phyloP scores from a whole-genome alignment of 1,140 invertebrate genomes.

The Drosophila pruinosa region DNA sequence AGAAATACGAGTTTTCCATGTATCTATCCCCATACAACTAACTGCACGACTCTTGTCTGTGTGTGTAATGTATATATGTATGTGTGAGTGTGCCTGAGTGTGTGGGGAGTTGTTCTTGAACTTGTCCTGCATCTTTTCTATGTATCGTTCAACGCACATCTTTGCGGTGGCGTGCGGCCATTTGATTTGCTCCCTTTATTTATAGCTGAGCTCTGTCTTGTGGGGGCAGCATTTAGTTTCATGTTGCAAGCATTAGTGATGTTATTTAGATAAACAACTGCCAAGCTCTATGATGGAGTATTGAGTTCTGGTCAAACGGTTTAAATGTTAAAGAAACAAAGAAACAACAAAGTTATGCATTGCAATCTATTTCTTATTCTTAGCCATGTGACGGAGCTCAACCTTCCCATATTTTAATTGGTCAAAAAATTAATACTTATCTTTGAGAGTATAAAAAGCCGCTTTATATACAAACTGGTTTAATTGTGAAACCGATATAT shows the following conservation, averaged over 20 bases:
- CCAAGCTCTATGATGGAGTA: too few species aligned
- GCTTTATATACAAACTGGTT: neutral
- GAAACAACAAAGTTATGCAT: too few species aligned
- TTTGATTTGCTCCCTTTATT: constrained; percentile 78
- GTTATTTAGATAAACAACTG: neutral
- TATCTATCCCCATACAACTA: constrained; percentile 68
- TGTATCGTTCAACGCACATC: constrained; percentile 49
- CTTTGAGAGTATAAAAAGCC: too few species aligned
- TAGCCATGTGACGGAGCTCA: too few species aligned
- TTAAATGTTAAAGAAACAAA: too few species aligned
- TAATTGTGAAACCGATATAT: neutral
- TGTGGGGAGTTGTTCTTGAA: constrained; percentile 72
- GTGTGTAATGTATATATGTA: neutral
- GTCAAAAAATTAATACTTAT: too few species aligned
- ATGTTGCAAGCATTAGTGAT: neutral
- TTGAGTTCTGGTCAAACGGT: too few species aligned
- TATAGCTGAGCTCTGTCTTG: constrained; percentile 52
- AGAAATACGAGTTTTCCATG: constrained; percentile 78
- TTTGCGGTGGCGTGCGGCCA: constrained; percentile 58
- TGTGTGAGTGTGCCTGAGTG: constrained; percentile 28
- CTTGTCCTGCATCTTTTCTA: constrained; percentile 79
- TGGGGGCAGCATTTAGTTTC: constrained; percentile 23
- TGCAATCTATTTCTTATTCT: too few species aligned
- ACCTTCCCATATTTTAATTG: too few species aligned
- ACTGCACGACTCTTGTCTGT: constrained; percentile 47